These are phyloP conservation scores for Aphelocoma californica DNA, from an alignment of 2,797 vertebrate species.

Conservation along the genomic window DNA sequence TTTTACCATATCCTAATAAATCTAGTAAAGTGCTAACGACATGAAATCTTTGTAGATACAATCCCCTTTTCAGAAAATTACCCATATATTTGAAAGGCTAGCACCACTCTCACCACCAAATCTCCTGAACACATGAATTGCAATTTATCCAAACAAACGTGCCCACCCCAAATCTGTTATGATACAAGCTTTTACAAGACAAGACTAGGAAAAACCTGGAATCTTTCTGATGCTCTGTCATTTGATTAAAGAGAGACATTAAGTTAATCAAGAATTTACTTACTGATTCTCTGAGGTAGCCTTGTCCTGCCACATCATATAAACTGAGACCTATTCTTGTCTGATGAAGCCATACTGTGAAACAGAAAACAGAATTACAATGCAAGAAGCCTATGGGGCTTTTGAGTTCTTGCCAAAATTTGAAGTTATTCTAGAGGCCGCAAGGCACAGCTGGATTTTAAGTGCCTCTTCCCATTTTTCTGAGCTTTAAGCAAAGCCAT, in stretches of 20 bases:
- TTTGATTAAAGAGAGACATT: not conserved
- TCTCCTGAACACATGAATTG: not conserved
- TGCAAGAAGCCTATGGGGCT: not conserved
- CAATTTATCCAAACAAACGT: not conserved
- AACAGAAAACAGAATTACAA: not conserved
- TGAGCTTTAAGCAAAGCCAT: not conserved
- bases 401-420: not conserved
- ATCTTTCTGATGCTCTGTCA: not conserved
- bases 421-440: not conserved
- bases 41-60: not conserved
- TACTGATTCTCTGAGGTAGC: slow-evolving; percentile 96
- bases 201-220: not conserved
- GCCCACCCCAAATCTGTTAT: not conserved
- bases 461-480: not conserved
- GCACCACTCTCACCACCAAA: not conserved
- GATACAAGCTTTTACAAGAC: not conserved
- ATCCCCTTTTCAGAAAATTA: not conserved
- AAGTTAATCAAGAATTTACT: slow-evolving; percentile 53
- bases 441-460: not conserved
- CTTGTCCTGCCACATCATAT: slow-evolving; percentile 97
- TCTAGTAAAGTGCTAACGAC: not conserved
- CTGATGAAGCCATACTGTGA: slow-evolving; percentile 95
- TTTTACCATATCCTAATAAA: not conserved
- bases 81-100: not conserved
- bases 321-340: slow-evolving; percentile 97